Evolutionary conservation across 1,140 invertebrate genomes (phyloP).

Genomic region (Eufriesea mexicana): DNA sequence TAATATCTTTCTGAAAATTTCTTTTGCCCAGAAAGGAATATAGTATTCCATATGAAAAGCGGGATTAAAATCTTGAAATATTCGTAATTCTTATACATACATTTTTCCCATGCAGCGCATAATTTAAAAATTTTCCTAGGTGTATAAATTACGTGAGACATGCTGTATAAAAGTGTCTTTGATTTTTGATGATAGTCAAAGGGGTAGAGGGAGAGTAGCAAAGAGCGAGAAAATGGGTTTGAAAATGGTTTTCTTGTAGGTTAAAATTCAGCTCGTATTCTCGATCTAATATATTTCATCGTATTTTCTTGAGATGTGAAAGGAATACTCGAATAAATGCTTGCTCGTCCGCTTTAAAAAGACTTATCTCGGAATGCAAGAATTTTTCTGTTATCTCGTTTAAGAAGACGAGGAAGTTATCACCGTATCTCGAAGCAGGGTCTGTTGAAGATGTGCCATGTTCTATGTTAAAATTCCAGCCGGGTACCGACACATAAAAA

Average conservation of each 20-base stretch:
- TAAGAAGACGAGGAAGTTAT: not conserved
- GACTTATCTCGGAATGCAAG: not conserved
- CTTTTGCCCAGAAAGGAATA: too few species aligned
- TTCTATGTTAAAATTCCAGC: not conserved
- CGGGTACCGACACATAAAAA: not conserved
- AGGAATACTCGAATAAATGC: not conserved
- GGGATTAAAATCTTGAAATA: too few species aligned
- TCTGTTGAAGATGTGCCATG: not conserved
- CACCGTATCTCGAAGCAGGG: not conserved
- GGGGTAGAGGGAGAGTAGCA: not conserved
- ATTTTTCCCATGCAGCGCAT: too few species aligned
- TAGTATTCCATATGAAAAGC: too few species aligned
- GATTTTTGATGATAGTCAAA: too few species aligned
- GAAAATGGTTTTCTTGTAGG: too few species aligned
- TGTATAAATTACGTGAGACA: too few species aligned
- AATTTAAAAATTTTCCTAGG: too few species aligned
- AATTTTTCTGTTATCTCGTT: not conserved
- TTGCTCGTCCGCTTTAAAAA: not conserved
- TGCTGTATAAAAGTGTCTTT: too few species aligned
- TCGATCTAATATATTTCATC: too few species aligned
- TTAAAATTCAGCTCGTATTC: not conserved
- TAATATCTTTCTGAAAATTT: too few species aligned
- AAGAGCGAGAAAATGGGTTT: not conserved
- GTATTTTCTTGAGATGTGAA: not conserved
- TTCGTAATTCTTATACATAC: too few species aligned